phyloP scores from a whole-genome alignment of 2,888 invertebrate genomes.

The Pollenia griseotomentosa region DNA sequence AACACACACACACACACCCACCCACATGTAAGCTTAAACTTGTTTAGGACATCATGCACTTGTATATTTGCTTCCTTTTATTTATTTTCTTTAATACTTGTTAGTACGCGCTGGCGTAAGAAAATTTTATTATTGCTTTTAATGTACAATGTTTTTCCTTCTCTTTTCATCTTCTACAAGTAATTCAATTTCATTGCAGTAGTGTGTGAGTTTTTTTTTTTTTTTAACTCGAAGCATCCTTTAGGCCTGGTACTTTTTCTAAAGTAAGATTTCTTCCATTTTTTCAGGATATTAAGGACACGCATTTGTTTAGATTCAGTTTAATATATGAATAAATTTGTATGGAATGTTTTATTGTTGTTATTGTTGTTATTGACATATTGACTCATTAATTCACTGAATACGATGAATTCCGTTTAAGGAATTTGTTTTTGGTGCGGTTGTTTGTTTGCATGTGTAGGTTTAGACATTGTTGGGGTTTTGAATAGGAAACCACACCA shows the following conservation, averaged over 20 bases:
- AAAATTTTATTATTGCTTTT: constrained; percentile 7
- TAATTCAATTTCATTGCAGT: constrained; percentile 47
- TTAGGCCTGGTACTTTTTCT: background rate
- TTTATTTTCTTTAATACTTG: background rate
- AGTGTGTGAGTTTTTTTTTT: background rate
- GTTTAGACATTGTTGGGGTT: constrained; percentile 24
- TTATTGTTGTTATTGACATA: constrained; percentile 39
- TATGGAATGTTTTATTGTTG: constrained; percentile 21
- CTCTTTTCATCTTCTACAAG: background rate
- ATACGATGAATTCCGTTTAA: background rate
- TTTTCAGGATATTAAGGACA: background rate
- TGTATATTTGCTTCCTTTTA: background rate
- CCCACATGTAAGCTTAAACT: background rate
- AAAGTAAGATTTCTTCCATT: background rate
- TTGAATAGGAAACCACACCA: constrained; percentile 37
- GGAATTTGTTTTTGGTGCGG: background rate
- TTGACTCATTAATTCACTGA: background rate
- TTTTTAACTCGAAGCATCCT: background rate
- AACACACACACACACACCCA: no score
- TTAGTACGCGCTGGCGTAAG: background rate
- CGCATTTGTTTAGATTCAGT: constrained; percentile 2
- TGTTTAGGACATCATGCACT: background rate
- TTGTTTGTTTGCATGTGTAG: background rate
- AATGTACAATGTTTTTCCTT: constrained; percentile 6
- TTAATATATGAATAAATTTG: constrained; percentile 37